phyloP scores from a whole-genome alignment of 2,888 invertebrate species.

The Junonia oenone region DNA sequence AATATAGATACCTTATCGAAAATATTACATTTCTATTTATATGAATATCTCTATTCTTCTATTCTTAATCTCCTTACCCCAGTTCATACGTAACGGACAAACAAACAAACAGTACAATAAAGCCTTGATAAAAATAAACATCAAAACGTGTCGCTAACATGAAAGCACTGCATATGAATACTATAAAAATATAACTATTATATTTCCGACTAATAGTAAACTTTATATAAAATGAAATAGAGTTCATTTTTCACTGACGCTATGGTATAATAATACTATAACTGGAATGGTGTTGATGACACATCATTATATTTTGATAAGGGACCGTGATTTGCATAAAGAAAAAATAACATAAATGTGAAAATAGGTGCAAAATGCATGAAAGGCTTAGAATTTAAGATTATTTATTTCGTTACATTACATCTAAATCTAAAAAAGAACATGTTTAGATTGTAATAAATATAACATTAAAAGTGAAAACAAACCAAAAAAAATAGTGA shows the following conservation, averaged over 20 bases:
- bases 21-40: background rate
- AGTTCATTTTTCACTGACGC: background rate
- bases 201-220: background rate
- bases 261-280: background rate
- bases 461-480: too few relatives aligned
- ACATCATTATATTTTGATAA: conserved; percentile 39
- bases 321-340: conserved; percentile 24
- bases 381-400: too few relatives aligned
- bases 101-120: background rate
- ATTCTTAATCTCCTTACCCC: background rate
- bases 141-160: background rate
- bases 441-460: too few relatives aligned
- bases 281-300: conserved; percentile 27
- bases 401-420: too few relatives aligned
- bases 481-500: too few relatives aligned
- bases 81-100: background rate
- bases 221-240: background rate
- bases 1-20: background rate
- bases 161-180: background rate
- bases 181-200: background rate
- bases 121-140: background rate
- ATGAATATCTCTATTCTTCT: background rate
- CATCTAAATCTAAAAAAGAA: too few relatives aligned
- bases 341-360: background rate
- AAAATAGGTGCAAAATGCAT: too few relatives aligned